A percentile compares a stretch with the other conserved stretches of the same genome.
phyloP scores from a whole-genome alignment of 2,797 vertebrate species.

The Furcifer pardalis region DNA sequence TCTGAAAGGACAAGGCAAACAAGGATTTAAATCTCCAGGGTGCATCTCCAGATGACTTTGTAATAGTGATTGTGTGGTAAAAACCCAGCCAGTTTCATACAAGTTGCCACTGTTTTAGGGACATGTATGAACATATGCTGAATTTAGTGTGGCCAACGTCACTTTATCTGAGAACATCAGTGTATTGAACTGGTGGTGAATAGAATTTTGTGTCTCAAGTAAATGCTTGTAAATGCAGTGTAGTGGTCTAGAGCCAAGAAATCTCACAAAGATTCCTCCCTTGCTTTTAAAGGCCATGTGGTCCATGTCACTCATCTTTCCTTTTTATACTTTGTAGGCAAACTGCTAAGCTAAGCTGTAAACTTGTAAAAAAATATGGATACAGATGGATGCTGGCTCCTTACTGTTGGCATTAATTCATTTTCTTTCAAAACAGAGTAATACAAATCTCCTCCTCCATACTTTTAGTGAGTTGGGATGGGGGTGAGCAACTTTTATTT shows the following conservation, averaged over 20 bases:
- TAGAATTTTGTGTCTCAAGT: background rate
- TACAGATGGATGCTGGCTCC: constrained; percentile 51
- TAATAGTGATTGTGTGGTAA: background rate
- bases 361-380: constrained; percentile 50
- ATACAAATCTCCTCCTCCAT: constrained; percentile 53
- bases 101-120: background rate
- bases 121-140: background rate
- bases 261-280: constrained; percentile 13
- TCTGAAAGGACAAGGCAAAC: too few species aligned
- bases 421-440: constrained; percentile 40
- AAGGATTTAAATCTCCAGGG: too few species aligned
- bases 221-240: constrained; percentile 1
- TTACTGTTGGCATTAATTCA: constrained; percentile 55
- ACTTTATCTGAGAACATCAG: background rate
- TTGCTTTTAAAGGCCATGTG: constrained; percentile 42
- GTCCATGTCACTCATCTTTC: constrained; percentile 36
- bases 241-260: background rate
- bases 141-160: fast-evolving
- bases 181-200: background rate
- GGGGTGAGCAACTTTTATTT: constrained; percentile 15
- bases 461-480: constrained; percentile 24
- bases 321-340: constrained; percentile 39
- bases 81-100: background rate
- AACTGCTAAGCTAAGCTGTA: constrained; percentile 42
- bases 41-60: too few species aligned